Evolutionary conservation across 2,797 vertebrate species (phyloP), one percentile per base, ranked within the genome.

Genomic region (Pyrrhura leucotis): DNA sequence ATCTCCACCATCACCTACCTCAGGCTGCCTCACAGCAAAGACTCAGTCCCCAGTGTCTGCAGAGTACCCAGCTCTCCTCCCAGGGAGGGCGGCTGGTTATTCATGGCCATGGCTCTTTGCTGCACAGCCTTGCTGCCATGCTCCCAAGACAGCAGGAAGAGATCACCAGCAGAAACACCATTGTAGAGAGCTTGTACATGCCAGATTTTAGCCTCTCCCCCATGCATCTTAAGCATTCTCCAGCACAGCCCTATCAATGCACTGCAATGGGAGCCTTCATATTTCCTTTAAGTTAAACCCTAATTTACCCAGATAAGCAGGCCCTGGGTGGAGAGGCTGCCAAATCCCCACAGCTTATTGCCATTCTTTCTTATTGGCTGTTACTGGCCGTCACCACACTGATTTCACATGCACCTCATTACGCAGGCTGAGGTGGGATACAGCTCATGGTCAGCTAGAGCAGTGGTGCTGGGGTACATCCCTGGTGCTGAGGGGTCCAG

Each of bases 221-320:
- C 9, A 0, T 0, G 1, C 2, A 1, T 21, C 25, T 75, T 2
- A 0, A 16, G 19, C n/a, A 15, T 22, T 71, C 44, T 44, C 59
- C n/a, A 56, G 21, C 54, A 56, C 9, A 79, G 6, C 67, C 37
- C 39, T 51, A 13, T 26, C 50, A 31, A 40, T 28, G 26, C 2
- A 1, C 40, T 63, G 50, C 45, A 77, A 23, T 1, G 6, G 31
- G 20, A 71, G 18, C 17, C 77, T 69, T 73, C 56, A 14, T 50
- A 9, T 12, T 45, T 67, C 54, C 85, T 78, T 81, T 82, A 71
- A 84, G 63, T 86, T 81, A 88, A 96, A 67, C n/a, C 28, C 59
- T 86, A 29, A 93, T 95, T 92, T 88, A 74, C 45, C 39, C 53
- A 73, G 68, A 63, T 73, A 63, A 72, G 37, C 69, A 65, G n/a